These are phyloP conservation scores for Mastomys natalensis DNA, from an alignment of 2,113 vertebrate species.

Conservation along the genomic window DNA sequence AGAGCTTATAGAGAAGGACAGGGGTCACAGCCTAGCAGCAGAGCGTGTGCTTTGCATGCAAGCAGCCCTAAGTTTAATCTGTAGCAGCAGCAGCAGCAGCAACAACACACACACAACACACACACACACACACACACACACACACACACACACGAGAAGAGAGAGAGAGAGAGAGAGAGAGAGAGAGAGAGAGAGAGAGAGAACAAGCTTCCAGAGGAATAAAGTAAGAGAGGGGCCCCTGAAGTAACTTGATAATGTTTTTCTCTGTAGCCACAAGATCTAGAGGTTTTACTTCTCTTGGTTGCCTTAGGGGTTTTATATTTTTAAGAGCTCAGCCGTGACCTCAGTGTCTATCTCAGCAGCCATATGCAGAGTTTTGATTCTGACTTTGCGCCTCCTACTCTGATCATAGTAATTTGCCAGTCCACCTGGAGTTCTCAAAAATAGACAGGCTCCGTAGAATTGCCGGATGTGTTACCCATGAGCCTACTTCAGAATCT, in stretches of 20 bases:
- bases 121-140: too few relatives aligned
- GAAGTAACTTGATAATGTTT: neutral
- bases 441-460: neutral
- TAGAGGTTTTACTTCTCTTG: neutral
- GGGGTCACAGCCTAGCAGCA: neutral
- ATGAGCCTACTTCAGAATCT: neutral
- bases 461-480: neutral
- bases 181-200: too few relatives aligned
- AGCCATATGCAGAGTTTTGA: neutral
- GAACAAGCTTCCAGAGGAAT: neutral
- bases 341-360: neutral
- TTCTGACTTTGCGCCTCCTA: neutral
- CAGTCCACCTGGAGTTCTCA: neutral
- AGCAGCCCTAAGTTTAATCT: neutral
- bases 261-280: neutral
- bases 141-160: too few relatives aligned
- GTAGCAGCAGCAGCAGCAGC: neutral
- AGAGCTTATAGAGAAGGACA: neutral
- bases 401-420: neutral
- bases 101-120: neutral
- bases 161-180: too few relatives aligned
- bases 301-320: neutral
- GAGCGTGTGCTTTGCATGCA: too few relatives aligned
- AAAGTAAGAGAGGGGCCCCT: too few relatives aligned
- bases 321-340: neutral